Evolutionary conservation across 2,113 vertebrate genomes (phyloP), one percentile per base, ranked within the genome.

Genomic region (Perognathus longimembris): DNA sequence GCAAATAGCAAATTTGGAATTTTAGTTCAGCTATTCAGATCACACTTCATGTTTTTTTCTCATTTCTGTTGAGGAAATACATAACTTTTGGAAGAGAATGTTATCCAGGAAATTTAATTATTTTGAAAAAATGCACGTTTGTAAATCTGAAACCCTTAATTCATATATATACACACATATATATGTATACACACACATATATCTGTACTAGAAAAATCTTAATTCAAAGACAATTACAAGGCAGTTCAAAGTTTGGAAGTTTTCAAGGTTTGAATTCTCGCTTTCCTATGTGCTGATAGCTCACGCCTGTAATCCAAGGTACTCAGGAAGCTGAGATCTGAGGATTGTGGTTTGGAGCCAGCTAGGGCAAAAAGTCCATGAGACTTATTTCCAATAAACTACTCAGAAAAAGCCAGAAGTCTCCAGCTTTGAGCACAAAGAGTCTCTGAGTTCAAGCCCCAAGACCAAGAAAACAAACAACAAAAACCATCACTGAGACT

Each of bases 61-160:
- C 11, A 80, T 63, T n/a, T 84, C 32, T 76, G 30, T 88, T 76
- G 76, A 7, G 61, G 5, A 87, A 91, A 82, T 85, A 10, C 20
- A 64, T 40, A 17, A 86, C 59, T 71, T 91, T 57, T 32, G 54
- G 21, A 91, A 91, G 38, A 88, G 11, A 82, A 88, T 70, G 59
- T 69, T 93, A 42, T 67, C n/a, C 64, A 12, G 42, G 63, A 92
- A 93, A 92, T 77, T 61, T 64, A 38, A 81, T 4, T 84, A 12
- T 76, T 81, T 82, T 70, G 18, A 40, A 67, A 78, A 30, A 66
- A 40, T 61, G 2, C 7, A 70, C 12, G 63, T 94, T 21, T 57
- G 26, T 81, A 24, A 81, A 61, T 20, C 22, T 84, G n/a, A 61
- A 82, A 77, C 80, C 80, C 36, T 18, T 18, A 45, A 15, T 67